Conservation (phyloP, 2,113 vertebrate species). For the Oncorhynchus keta region DNA sequence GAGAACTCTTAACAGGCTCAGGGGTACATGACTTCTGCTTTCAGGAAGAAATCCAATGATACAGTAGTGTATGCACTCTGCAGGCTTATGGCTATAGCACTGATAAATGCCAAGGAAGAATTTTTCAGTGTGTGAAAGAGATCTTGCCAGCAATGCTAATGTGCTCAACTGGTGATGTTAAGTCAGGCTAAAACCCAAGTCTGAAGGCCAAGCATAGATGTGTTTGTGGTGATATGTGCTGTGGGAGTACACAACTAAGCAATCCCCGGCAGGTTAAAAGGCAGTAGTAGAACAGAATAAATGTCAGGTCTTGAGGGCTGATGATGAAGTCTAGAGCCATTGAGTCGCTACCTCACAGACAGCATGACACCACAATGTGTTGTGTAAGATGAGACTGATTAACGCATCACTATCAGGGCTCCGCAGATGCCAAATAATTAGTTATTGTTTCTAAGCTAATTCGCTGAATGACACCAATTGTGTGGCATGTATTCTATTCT, state of each 20-base stretch:
- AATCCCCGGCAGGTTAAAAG: not conserved
- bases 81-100: conserved; percentile 11
- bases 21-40: conserved; percentile 4
- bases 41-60: conserved; percentile 26
- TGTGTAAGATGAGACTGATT: conserved; percentile 12
- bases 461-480: conserved; percentile 58
- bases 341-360: conserved; percentile 41
- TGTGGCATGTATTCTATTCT: conserved; percentile 50
- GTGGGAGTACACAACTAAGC: not conserved
- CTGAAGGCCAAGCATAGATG: conserved; percentile 29
- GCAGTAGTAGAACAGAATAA: conserved; percentile 13
- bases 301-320: conserved; percentile 25
- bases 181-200: conserved; percentile 6
- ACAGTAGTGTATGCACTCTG: not conserved
- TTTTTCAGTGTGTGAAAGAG: conserved; percentile 31
- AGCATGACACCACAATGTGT: conserved; percentile 30
- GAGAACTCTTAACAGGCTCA: conserved; percentile 10
- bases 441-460: conserved; percentile 72
- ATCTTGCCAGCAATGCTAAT: conserved; percentile 26
- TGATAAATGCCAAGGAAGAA: conserved; percentile 28
- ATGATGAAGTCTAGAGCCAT: conserved; percentile 25
- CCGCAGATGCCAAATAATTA: conserved; percentile 55
- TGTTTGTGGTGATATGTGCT: conserved; percentile 1
- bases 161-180: conserved; percentile 15
- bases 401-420: conserved; percentile 37